Evolutionary conservation across 2,888 invertebrate species (phyloP), one percentile per base, ranked within the genome.

Genomic region (Parthenolecanium corni): DNA sequence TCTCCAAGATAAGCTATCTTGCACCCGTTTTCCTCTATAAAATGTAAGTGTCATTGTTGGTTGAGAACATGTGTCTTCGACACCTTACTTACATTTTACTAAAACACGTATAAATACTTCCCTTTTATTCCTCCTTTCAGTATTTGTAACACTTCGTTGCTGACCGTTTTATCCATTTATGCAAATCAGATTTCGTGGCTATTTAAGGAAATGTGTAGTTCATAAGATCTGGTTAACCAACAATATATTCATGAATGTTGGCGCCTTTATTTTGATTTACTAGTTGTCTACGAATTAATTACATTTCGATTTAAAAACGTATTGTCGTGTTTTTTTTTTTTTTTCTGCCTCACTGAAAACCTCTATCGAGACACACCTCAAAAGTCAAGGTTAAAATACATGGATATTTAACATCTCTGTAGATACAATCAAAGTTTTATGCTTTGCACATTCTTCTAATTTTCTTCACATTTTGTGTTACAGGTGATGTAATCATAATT

Each of bases 191-290:
- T 61, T 38, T 61, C 31, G 25, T 46, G 46, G 25, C 44, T 51
- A 47, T 61, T 49, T 61, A 61, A 61, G 61, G 61, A 23, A 49
- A 61, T 61, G 61, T 61, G 36, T 61, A 61, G 49, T 61, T 61
- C 38, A 61, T 49, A 23, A 61, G 61, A 61, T 61, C 61, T 61
- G 61, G 49, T 61, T 61, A 38, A 61, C 51, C 61, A 61, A 61
- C 49, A 61, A 61, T 61, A 49, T 61, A 61, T 61, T 61, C 61
- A 61, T 61, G 61, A 61, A 61, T 61, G 61, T 61, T 61, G 61
- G 61, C 61, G 61, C 61, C 61, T 61, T 61, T 61, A 61, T 61
- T 61, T 61, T 61, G 61, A 61, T 61, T 61, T 61, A 61, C 61
- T 51, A 51, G 49, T 51, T 49, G 61, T 61, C 61, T 61, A 61